A percentile compares a stretch with the other conserved stretches of the same genome.
These are phyloP conservation scores for Oscheius sp. DNA, from an alignment of 2,888 invertebrate species.

Conservation along the genomic window DNA sequence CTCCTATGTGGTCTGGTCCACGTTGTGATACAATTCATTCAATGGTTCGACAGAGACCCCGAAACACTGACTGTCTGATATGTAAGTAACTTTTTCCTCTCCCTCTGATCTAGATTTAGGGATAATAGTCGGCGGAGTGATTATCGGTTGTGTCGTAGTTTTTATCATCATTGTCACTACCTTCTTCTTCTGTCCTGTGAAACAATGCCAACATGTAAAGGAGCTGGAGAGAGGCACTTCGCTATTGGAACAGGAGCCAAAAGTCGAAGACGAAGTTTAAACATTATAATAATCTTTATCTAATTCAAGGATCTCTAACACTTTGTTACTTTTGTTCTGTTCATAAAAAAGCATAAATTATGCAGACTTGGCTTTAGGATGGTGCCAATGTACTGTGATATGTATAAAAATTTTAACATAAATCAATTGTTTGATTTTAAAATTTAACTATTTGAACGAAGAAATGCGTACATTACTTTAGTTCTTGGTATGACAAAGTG, in stretches of 20 bases:
- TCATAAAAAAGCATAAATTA: too few species aligned
- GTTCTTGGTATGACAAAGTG: too few species aligned
- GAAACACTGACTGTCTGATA: constrained; percentile 18
- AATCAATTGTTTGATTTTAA: too few species aligned
- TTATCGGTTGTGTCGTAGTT: background rate
- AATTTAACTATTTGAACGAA: too few species aligned
- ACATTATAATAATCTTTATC: background rate
- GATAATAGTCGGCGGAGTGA: constrained; percentile 12
- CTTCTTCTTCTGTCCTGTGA: constrained; percentile 19
- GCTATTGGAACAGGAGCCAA: background rate
- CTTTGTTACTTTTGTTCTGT: too few species aligned
- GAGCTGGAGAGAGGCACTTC: constrained; percentile 5
- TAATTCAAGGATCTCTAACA: too few species aligned
- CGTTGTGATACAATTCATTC: constrained; percentile 3
- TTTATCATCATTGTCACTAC: background rate
- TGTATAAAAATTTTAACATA: too few species aligned
- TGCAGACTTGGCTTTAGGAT: too few species aligned
- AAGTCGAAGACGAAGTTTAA: background rate
- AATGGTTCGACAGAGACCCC: background rate
- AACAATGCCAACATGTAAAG: background rate
- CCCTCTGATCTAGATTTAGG: constrained; percentile 17
- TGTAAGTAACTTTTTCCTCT: constrained; percentile 8
- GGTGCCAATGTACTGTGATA: too few species aligned
- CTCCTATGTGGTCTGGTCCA: background rate
- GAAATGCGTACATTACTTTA: too few species aligned